phyloP scores from a whole-genome alignment of 2,888 invertebrate species.

The Phortica okadai region DNA sequence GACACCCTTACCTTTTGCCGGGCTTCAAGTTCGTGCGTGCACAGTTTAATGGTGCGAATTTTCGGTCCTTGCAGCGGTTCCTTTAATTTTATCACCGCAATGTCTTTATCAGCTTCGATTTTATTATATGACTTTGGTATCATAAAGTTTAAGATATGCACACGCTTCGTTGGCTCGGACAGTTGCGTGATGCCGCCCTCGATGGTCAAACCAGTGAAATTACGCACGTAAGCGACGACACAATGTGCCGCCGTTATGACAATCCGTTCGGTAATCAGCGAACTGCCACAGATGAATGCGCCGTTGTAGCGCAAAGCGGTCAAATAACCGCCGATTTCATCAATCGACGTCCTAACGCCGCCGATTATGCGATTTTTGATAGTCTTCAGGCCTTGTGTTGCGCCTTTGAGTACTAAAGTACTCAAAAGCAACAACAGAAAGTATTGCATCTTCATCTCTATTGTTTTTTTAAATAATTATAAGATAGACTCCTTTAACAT shows the following conservation, averaged over 20 bases:
- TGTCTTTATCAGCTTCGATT: slow-evolving; percentile 38
- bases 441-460: not conserved
- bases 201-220: not conserved
- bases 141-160: not conserved
- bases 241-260: slow-evolving; percentile 10
- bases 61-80: slow-evolving; percentile 32
- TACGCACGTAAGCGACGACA: not conserved
- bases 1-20: slow-evolving; percentile 41
- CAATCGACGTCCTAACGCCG: not conserved
- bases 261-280: not conserved
- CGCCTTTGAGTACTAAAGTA: not conserved
- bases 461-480: not conserved
- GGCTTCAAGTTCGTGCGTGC: not conserved
- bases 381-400: not conserved
- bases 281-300: not conserved
- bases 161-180: not conserved
- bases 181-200: not conserved
- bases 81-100: slow-evolving; percentile 45
- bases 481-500: no score
- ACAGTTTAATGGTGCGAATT: slow-evolving; percentile 40
- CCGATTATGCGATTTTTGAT: not conserved
- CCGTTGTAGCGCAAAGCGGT: not conserved
- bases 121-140: not conserved
- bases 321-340: not conserved
- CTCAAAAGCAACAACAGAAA: not conserved